Conservation (phyloP, 1,140 invertebrate species). For the Penaeus chinensis region DNA sequence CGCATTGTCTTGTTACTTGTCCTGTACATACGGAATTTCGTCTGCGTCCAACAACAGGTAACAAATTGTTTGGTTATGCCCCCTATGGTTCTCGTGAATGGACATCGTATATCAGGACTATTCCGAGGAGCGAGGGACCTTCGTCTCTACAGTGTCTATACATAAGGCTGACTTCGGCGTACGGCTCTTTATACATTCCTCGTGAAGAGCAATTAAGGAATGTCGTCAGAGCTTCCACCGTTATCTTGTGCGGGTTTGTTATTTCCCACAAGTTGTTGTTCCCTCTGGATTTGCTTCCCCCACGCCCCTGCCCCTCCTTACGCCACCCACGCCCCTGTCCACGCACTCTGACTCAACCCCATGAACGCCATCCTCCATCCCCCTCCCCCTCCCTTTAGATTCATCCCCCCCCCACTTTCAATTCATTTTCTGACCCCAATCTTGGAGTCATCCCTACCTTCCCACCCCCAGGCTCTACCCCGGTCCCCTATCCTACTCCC, state of each 20-base stretch:
- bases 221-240: constrained; percentile 2
- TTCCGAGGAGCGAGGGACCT: neutral
- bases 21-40: no score
- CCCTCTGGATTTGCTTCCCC: neutral
- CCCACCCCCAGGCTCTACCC: no score
- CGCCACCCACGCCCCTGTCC: no score
- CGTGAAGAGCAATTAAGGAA: constrained; percentile 26
- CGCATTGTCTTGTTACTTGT: no score
- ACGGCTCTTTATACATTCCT: neutral
- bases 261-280: constrained; percentile 27
- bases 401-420: no score
- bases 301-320: neutral
- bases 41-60: neutral
- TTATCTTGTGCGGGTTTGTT: constrained; percentile 22
- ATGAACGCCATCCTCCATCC: no score
- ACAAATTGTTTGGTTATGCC: constrained; percentile 39
- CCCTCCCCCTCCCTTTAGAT: no score
- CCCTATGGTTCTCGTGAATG: constrained; percentile 24
- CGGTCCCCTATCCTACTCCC: no score
- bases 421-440: no score
- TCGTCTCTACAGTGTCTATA: neutral
- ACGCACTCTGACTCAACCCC: no score
- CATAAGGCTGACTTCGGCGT: neutral
- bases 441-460: no score
- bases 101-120: constrained; percentile 30